Conservation (phyloP, 2,113 vertebrate genomes). For the Helogale parvula region DNA sequence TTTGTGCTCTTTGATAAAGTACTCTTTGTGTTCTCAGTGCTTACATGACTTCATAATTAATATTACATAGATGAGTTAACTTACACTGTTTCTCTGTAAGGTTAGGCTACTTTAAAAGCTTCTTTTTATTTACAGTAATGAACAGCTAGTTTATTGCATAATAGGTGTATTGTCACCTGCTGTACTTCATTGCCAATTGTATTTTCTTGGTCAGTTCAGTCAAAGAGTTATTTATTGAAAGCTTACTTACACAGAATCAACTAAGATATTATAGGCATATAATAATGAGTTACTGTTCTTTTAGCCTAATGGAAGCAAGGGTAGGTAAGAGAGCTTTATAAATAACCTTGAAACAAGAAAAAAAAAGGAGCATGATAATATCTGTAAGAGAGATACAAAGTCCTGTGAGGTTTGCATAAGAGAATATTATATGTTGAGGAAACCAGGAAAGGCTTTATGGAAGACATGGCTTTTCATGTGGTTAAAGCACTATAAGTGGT, state of each 20-base stretch:
- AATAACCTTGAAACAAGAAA: neutral
- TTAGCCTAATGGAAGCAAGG: neutral
- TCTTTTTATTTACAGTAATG: slow-evolving; percentile 36
- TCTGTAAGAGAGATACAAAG: neutral
- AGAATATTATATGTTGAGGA: neutral
- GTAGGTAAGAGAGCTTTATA: slow-evolving; percentile 28
- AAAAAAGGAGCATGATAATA: neutral
- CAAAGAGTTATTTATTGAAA: slow-evolving; percentile 9
- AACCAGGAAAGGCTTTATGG: neutral
- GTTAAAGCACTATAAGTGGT: neutral
- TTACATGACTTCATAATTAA: neutral
- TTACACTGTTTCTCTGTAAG: neutral
- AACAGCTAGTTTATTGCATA: neutral
- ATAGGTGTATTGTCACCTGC: neutral
- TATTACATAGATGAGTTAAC: neutral
- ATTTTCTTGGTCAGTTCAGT: neutral
- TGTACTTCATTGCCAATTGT: neutral
- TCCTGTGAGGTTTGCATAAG: neutral
- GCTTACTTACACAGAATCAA: neutral
- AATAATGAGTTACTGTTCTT: neutral
- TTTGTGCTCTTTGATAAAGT: neutral
- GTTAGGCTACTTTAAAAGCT: neutral
- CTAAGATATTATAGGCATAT: slow-evolving; percentile 7
- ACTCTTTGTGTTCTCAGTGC: neutral
- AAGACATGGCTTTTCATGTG: slow-evolving; percentile 38